Evolutionary conservation across 35 echinoderm and acorn worm genomes (phyloP).

Genomic region (Acanthaster planci): DNA sequence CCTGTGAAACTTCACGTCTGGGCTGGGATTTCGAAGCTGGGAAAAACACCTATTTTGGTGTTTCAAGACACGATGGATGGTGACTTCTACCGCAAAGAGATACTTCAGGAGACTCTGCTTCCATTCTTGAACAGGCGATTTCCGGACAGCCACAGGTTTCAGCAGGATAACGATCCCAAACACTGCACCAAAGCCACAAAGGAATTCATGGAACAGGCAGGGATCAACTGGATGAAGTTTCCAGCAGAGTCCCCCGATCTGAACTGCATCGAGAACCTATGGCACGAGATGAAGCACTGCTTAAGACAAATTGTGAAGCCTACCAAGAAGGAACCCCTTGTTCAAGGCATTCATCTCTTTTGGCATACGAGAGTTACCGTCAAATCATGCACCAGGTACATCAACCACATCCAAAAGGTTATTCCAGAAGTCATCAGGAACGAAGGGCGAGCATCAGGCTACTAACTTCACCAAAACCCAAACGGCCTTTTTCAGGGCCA

Average conservation of each 20-base stretch:
- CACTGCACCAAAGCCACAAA: slow-evolving; percentile 43
- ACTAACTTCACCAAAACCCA: slow-evolving; percentile 24
- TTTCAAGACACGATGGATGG: slow-evolving; percentile 72
- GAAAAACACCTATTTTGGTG: slow-evolving; percentile 54
- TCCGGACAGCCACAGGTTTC: slow-evolving; percentile 40
- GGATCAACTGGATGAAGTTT: slow-evolving; percentile 58
- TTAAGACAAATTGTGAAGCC: slow-evolving; percentile 24
- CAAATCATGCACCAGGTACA: slow-evolving; percentile 47
- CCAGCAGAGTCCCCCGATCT: slow-evolving; percentile 62
- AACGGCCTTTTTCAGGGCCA: too few species aligned
- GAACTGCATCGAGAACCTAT: slow-evolving; percentile 59
- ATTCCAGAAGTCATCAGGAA: slow-evolving; percentile 52
- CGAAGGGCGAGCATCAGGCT: too few species aligned
- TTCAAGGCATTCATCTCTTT: slow-evolving; percentile 23
- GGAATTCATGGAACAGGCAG: not conserved
- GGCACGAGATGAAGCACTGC: slow-evolving; percentile 46
- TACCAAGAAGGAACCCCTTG: slow-evolving; percentile 21
- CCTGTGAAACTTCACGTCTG: too few species aligned
- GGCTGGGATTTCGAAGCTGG: too few species aligned
- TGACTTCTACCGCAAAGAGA: slow-evolving; percentile 39
- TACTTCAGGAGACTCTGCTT: slow-evolving; percentile 46
- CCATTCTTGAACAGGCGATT: slow-evolving; percentile 47
- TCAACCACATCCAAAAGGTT: slow-evolving; percentile 62
- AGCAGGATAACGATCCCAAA: slow-evolving; percentile 79
- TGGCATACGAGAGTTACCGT: slow-evolving; percentile 50